Evolutionary conservation across 2,113 vertebrate genomes (phyloP).

Genomic region (Laterallus jamaicensis): DNA sequence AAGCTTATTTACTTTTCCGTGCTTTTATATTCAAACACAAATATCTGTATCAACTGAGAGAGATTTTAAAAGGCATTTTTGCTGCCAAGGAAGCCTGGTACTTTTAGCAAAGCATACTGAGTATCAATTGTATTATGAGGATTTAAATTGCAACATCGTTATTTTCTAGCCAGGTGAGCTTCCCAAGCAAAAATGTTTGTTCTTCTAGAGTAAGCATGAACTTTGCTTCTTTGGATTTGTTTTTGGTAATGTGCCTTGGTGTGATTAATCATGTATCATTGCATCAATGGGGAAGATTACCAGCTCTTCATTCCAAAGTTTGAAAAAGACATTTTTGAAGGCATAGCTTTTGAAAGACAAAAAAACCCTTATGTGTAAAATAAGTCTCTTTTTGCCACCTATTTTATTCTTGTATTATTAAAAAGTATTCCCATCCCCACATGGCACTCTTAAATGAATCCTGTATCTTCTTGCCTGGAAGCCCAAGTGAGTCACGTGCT

Average conservation of each 20-base stretch:
- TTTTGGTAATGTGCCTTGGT: background rate
- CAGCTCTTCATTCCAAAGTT: background rate
- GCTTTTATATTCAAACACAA: background rate
- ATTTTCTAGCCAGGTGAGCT: background rate
- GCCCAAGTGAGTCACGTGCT: background rate
- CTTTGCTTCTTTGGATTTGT: constrained; percentile 9
- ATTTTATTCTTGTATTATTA: background rate
- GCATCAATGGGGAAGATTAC: background rate
- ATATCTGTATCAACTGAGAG: background rate
- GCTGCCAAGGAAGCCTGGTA: background rate
- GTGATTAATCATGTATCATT: background rate
- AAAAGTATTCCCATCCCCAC: background rate
- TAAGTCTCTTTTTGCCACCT: background rate
- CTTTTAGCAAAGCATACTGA: background rate
- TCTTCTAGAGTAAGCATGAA: background rate
- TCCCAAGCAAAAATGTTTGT: background rate
- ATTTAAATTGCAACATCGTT: background rate
- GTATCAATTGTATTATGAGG: background rate
- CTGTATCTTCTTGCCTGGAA: background rate
- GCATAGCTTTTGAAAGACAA: background rate
- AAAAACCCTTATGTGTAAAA: background rate
- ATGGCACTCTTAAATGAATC: background rate
- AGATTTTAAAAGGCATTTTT: background rate
- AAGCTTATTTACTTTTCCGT: background rate
- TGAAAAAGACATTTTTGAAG: background rate